Evolutionary conservation across 35 echinoderm and acorn worm genomes (phyloP), one percentile per base, ranked within the genome.

Genomic region (Holothuria glaberrima): DNA sequence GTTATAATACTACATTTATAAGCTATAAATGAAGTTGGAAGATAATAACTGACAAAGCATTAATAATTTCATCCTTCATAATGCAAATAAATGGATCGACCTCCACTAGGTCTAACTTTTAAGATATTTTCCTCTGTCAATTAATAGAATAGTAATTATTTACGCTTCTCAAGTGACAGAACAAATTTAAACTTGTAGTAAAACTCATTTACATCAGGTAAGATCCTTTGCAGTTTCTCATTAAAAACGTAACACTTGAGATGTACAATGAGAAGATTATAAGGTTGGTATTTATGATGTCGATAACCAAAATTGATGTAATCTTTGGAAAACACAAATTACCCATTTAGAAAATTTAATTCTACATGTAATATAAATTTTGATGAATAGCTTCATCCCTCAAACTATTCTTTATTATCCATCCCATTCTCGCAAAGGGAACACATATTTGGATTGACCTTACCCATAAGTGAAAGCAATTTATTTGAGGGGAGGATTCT

Each of bases 151-250:
- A 7, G 63, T 9, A 66, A 66, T 66, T 5, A 22, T n/a, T 69
- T 69, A 16, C 25, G 31, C 17, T 69, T 25, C 66, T 69, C 66
- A 27, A 33, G 22, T 29, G 5, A 22, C 31, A 69, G 31, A 33
- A 17, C 66, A 69, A 69, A 69, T 33, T 69, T 69, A 69, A 69
- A 69, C 31, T 69, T 69, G 16, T 69, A 69, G 17, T 25, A 69
- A 21, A 69, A 69, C 24, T 27, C 20, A 12, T n/a, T 69, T 10
- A 69, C 31, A 5, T 25, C 21, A 33, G 66, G 66, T 6, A 69
- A 27, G n/a, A 12, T 22, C 25, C 25, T 69, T 69, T 69, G 66
- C n/a, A 27, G 0, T 33, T 65, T 69, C 31, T 69, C 25, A 69
- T 22, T 69, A 4, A 69, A 69, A 33, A 25, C 25, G 1, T 69